phyloP scores from a whole-genome alignment of 2,888 invertebrate species.

The Spicauda simplicius region DNA sequence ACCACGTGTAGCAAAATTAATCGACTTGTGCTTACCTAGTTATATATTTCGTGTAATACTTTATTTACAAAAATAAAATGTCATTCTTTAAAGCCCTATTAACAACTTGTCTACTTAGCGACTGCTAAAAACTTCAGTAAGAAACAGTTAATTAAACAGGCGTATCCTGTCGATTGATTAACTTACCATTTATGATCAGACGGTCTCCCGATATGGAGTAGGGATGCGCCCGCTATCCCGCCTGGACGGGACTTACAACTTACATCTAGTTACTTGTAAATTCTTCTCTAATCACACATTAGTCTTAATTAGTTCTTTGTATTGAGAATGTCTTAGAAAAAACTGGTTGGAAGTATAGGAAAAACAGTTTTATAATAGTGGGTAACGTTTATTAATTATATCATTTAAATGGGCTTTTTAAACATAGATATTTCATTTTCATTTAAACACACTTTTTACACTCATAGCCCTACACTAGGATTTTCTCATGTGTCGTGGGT shows the following conservation, averaged over 20 bases:
- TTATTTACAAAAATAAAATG: background rate
- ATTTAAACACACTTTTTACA: too few species aligned
- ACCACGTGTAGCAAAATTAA: too few species aligned
- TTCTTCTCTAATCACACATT: conserved; percentile 21
- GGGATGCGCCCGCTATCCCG: conserved; percentile 5
- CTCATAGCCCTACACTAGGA: too few species aligned
- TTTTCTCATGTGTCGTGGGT: too few species aligned
- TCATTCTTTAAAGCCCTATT: background rate
- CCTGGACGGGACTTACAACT: background rate
- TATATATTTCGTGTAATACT: too few species aligned
- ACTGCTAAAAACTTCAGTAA: conserved; percentile 10
- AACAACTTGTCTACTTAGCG: background rate
- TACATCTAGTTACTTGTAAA: conserved; percentile 3
- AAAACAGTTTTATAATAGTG: background rate
- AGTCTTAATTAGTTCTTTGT: conserved; percentile 22
- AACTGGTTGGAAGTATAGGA: background rate
- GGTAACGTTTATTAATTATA: too few species aligned
- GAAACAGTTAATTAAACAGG: conserved; percentile 27
- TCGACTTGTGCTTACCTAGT: too few species aligned
- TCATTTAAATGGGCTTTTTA: too few species aligned
- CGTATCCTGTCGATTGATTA: conserved; percentile 29
- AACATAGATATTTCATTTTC: too few species aligned
- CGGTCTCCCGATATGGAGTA: background rate
- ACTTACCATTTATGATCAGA: conserved; percentile 19
- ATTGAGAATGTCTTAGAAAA: background rate